These are phyloP conservation scores for Cryptophagus acutangulus DNA, from an alignment of 2,888 invertebrate genomes.

Conservation along the genomic window DNA sequence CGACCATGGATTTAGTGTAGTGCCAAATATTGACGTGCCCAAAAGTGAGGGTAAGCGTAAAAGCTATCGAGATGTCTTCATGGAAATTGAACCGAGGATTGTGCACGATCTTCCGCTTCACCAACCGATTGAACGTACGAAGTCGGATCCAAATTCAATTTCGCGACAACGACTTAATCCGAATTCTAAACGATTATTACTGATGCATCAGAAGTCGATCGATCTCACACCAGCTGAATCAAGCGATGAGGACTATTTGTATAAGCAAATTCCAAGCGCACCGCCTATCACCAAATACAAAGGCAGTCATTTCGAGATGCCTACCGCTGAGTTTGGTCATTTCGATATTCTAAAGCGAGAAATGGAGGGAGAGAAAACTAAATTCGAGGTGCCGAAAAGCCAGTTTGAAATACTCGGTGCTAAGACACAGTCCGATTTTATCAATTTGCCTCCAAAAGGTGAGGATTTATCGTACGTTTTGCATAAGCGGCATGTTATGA, in stretches of 20 bases:
- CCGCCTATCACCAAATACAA: constrained; percentile 64
- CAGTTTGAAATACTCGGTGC: constrained; percentile 61
- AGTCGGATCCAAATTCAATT: constrained; percentile 78
- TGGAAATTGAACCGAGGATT: constrained; percentile 65
- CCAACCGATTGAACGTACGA: constrained; percentile 75
- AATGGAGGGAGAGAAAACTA: constrained; percentile 54
- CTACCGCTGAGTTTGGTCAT: constrained; percentile 55
- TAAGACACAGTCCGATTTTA: constrained; percentile 47
- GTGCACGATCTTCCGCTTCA: constrained; percentile 50
- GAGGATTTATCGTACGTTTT: constrained; percentile 81
- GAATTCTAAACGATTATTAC: constrained; percentile 67
- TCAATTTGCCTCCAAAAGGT: constrained; percentile 50
- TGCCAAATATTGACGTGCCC: constrained; percentile 39
- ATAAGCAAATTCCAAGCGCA: constrained; percentile 68
- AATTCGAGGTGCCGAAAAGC: constrained; percentile 67
- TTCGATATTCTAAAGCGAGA: constrained; percentile 57
- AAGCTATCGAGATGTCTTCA: constrained; percentile 47
- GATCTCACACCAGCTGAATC: constrained; percentile 81
- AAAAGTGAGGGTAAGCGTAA: constrained; percentile 35
- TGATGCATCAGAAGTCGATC: constrained; percentile 83
- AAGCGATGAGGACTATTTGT: constrained; percentile 76
- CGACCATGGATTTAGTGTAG: constrained; percentile 39
- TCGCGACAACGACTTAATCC: constrained; percentile 69
- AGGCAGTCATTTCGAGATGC: constrained; percentile 47
- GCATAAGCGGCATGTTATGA: constrained; percentile 81